These are phyloP conservation scores for Pelobates cultripes DNA, from an alignment of 2,797 vertebrate genomes.

Conservation along the genomic window DNA sequence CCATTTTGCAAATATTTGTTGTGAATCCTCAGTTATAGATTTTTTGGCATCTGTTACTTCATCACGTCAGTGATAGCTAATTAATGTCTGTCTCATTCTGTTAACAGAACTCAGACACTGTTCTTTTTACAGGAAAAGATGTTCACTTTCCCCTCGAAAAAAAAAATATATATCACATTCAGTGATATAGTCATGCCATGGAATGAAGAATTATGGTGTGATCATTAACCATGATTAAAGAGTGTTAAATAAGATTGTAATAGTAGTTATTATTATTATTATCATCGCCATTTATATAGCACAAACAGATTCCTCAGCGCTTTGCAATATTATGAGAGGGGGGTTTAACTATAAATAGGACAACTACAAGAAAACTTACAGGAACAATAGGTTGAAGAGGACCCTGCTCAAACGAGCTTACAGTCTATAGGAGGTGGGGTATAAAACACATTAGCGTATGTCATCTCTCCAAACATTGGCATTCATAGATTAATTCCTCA, in stretches of 20 bases:
- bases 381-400: no score
- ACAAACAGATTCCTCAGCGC: no score
- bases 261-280: background rate
- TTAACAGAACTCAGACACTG: background rate
- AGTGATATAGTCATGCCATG: background rate
- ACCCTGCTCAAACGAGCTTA: no score
- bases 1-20: conserved; percentile 27
- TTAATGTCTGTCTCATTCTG: conserved; percentile 11
- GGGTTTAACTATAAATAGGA: no score
- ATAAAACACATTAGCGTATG: no score
- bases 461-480: no score
- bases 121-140: conserved; percentile 12
- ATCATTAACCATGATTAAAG: background rate
- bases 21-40: conserved; percentile 26
- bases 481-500: no score
- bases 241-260: background rate
- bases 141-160: background rate
- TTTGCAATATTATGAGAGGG: no score
- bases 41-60: conserved; percentile 17
- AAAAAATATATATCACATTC: background rate
- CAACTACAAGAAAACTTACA: no score
- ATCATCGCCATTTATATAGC: no score
- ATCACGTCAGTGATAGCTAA: conserved; percentile 18
- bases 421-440: no score
- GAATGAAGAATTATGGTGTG: background rate